These are phyloP conservation scores for Epizoanthus ramosus DNA, from an alignment of 92 coral and sea anemone genomes.

Conservation along the genomic window DNA sequence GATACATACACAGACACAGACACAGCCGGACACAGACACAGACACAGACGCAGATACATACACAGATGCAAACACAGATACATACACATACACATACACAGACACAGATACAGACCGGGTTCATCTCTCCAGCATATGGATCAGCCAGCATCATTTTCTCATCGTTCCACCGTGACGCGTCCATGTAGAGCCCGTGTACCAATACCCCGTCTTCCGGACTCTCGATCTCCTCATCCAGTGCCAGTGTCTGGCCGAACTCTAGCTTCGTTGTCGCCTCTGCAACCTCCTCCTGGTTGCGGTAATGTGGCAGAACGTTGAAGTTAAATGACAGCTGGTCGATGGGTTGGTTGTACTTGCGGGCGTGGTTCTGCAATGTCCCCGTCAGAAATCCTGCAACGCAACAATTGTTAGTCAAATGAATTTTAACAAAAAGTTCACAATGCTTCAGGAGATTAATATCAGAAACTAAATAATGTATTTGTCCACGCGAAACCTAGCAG, in stretches of 20 bases:
- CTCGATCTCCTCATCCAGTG: conserved; percentile 86
- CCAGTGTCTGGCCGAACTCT: conserved; percentile 74
- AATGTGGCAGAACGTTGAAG: conserved; percentile 81
- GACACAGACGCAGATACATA: not conserved
- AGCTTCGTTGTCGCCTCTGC: conserved; percentile 83
- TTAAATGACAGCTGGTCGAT: conserved; percentile 97
- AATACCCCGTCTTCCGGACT: conserved; percentile 89
- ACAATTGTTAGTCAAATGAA: not conserved
- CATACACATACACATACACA: not conserved
- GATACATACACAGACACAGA: not conserved
- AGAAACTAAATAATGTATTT: not conserved
- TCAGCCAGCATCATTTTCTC: conserved; percentile 92
- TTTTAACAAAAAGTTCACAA: not conserved
- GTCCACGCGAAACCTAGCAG: not conserved
- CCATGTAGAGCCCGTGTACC: conserved; percentile 93
- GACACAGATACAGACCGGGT: conserved; percentile 72
- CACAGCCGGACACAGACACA: not conserved
- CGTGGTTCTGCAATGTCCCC: conserved; percentile 97
- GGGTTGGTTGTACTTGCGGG: conserved; percentile 98
- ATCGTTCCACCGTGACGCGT: conserved; percentile 96
- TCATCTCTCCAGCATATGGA: conserved; percentile 94
- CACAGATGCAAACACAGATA: not conserved
- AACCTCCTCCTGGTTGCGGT: conserved; percentile 94
- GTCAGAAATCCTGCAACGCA: conserved; percentile 86
- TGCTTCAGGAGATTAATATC: too few relatives aligned